Conservation (phyloP, 2,797 vertebrate species). For the Euthynnus affinis region DNA sequence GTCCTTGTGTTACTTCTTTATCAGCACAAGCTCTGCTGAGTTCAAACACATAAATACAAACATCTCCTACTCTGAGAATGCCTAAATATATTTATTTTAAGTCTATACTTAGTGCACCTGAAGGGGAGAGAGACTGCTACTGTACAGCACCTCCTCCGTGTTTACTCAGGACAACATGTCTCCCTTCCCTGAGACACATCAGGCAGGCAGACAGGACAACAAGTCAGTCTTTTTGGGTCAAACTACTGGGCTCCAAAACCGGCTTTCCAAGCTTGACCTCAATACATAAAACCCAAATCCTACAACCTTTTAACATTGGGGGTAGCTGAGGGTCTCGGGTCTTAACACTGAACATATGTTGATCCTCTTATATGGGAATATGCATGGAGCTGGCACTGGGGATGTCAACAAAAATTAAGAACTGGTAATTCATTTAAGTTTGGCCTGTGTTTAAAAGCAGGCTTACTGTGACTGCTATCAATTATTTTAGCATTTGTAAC, state of each 20-base stretch:
- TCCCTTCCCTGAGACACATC: slow-evolving; percentile 33
- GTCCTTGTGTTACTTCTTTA: slow-evolving; percentile 17
- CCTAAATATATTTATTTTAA: slow-evolving; percentile 39
- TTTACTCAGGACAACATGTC: slow-evolving; percentile 20
- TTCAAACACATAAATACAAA: slow-evolving; percentile 11
- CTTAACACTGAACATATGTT: slow-evolving; percentile 66
- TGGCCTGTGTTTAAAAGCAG: slow-evolving; percentile 36
- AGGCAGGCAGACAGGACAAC: slow-evolving; percentile 37
- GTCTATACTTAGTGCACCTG: slow-evolving; percentile 9
- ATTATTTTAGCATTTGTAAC: slow-evolving; percentile 39
- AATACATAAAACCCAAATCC: slow-evolving; percentile 75
- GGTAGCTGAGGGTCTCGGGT: slow-evolving; percentile 54
- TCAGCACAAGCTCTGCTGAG: neutral
- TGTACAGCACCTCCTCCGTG: slow-evolving; percentile 5
- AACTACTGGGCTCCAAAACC: slow-evolving; percentile 55
- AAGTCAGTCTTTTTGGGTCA: slow-evolving; percentile 63
- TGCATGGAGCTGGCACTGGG: slow-evolving; percentile 29
- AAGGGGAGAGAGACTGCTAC: neutral
- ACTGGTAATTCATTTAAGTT: slow-evolving; percentile 56
- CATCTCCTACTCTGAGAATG: slow-evolving; percentile 1
- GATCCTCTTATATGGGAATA: slow-evolving; percentile 72
- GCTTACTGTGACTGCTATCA: slow-evolving; percentile 39
- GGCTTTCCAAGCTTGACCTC: slow-evolving; percentile 77
- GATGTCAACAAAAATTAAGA: slow-evolving; percentile 63
- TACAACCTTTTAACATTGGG: slow-evolving; percentile 64